Evolutionary conservation across 2,797 vertebrate species (phyloP).

Genomic region (Scyliorhinus canicula): DNA sequence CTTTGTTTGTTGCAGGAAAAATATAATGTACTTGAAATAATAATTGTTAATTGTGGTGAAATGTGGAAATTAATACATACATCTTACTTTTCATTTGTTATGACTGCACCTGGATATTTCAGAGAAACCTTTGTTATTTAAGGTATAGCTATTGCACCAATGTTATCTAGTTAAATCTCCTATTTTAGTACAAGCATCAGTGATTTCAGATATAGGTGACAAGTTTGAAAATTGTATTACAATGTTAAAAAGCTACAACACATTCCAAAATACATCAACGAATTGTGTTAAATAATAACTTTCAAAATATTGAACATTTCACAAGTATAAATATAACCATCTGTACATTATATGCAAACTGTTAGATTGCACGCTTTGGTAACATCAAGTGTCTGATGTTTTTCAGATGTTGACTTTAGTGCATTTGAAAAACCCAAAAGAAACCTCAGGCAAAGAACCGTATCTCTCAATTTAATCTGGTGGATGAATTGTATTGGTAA

Average conservation of each 20-base stretch:
- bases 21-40: neutral
- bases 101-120: constrained; percentile 31
- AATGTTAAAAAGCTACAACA: constrained; percentile 37
- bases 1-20: constrained; percentile 9
- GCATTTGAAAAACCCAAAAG: constrained; percentile 6
- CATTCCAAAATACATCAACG: constrained; percentile 32
- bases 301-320: constrained; percentile 37
- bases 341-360: constrained; percentile 36
- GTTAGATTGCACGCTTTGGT: constrained; percentile 37
- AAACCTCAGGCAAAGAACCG: constrained; percentile 28
- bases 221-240: constrained; percentile 37
- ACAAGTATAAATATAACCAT: constrained; percentile 37
- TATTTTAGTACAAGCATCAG: constrained; percentile 36
- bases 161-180: constrained; percentile 35
- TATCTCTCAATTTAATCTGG: constrained; percentile 17
- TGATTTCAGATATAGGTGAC: constrained; percentile 17
- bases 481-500: constrained; percentile 1
- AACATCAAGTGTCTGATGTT: constrained; percentile 33
- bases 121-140: constrained; percentile 31
- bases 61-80: constrained; percentile 27
- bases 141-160: constrained; percentile 30
- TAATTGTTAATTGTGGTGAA: neutral
- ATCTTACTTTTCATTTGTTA: constrained; percentile 38
- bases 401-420: constrained; percentile 35
- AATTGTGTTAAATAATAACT: constrained; percentile 35